These are phyloP conservation scores for Epinotia brunnichana DNA, from an alignment of 2,888 invertebrate genomes.

Conservation along the genomic window DNA sequence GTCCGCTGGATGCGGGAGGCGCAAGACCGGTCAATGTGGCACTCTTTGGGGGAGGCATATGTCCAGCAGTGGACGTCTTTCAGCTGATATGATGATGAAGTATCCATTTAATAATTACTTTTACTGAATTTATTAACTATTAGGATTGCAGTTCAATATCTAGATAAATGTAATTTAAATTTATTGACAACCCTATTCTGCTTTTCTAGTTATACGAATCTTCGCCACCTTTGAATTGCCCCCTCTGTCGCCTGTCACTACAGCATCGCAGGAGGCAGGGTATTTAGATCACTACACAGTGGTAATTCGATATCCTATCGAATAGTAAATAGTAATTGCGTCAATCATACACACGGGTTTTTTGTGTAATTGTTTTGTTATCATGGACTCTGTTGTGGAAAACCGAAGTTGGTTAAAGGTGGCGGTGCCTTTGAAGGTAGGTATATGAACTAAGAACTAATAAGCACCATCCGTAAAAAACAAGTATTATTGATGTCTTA, in stretches of 20 bases:
- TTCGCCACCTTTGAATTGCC: conserved; percentile 33
- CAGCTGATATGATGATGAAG: too few species aligned
- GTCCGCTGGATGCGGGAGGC: too few species aligned
- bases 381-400: conserved; percentile 24
- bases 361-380: conserved; percentile 70
- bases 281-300: conserved; percentile 55
- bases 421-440: conserved; percentile 22
- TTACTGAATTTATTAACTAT: too few species aligned
- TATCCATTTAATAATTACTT: too few species aligned
- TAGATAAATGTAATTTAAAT: background rate
- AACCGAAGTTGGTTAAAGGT: conserved; percentile 7
- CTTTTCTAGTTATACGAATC: background rate
- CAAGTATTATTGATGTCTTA: conserved; percentile 7
- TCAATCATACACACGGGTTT: conserved; percentile 72
- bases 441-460: conserved; percentile 6
- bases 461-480: background rate
- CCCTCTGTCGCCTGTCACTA: conserved; percentile 47
- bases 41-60: too few species aligned
- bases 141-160: background rate
- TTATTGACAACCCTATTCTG: conserved; percentile 18
- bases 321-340: conserved; percentile 77
- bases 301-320: conserved; percentile 66
- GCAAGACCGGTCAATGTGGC: too few species aligned
- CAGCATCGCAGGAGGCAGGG: conserved; percentile 52
- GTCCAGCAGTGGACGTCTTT: too few species aligned